Evolutionary conservation across 2,888 invertebrate genomes (phyloP).

Genomic region (Epinotia brunnichana): DNA sequence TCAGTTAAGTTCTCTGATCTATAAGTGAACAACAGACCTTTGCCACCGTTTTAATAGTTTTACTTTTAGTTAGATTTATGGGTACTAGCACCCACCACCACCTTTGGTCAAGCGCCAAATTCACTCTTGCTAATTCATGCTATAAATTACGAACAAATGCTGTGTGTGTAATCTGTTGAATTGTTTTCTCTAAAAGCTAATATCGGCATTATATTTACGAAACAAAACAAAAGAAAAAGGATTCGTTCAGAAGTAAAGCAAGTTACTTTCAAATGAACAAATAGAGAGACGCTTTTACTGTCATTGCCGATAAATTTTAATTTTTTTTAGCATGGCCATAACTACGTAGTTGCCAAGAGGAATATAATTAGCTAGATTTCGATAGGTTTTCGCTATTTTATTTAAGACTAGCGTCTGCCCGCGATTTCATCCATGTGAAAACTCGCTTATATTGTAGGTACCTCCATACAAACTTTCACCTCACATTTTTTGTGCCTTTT

Average conservation of each 20-base stretch:
- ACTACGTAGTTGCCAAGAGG: neutral
- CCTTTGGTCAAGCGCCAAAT: slow-evolving; percentile 25
- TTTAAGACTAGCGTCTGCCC: too few species aligned
- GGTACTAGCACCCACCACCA: neutral
- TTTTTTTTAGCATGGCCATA: neutral
- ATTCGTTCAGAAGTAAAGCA: neutral
- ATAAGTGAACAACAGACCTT: neutral
- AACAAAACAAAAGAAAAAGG: neutral
- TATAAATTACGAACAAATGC: slow-evolving; percentile 6
- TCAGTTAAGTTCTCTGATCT: neutral
- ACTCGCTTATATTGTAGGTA: too few species aligned
- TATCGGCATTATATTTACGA: neutral
- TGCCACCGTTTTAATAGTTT: slow-evolving; percentile 1
- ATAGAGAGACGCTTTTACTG: too few species aligned
- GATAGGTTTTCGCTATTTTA: neutral
- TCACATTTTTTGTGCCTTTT: too few species aligned
- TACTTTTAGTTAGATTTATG: slow-evolving; percentile 6
- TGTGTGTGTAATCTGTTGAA: neutral
- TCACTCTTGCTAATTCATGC: slow-evolving; percentile 14
- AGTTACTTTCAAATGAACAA: too few species aligned
- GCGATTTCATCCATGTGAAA: too few species aligned
- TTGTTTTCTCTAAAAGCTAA: neutral
- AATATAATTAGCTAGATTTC: neutral
- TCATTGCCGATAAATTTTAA: too few species aligned
- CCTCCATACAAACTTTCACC: too few species aligned